Evolutionary conservation across 2,888 invertebrate species (phyloP).

Genomic region (Harpalus rubripes): DNA sequence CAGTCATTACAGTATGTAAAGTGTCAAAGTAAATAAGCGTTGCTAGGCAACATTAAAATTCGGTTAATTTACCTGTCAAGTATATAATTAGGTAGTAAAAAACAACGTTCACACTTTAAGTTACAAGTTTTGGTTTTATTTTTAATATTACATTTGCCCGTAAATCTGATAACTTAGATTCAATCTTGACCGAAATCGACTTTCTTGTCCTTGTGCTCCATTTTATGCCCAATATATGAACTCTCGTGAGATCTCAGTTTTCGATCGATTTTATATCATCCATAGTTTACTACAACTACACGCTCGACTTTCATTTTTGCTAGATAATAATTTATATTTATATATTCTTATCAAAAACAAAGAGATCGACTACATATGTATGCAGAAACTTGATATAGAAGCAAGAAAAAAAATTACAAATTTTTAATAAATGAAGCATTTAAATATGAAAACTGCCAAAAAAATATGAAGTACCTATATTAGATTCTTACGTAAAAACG

Average conservation of each 20-base stretch:
- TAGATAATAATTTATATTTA: not conserved
- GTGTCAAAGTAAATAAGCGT: too few species aligned
- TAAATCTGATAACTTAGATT: not conserved
- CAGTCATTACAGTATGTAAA: too few species aligned
- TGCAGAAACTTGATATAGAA: not conserved
- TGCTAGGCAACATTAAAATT: too few species aligned
- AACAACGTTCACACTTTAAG: not conserved
- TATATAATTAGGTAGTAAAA: too few species aligned
- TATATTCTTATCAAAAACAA: not conserved
- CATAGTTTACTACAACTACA: not conserved
- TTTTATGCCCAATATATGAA: not conserved
- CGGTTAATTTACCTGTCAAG: too few species aligned
- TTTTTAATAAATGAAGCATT: too few species aligned
- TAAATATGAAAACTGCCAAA: too few species aligned
- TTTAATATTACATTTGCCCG: not conserved
- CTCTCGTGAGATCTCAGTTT: not conserved
- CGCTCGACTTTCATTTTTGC: not conserved
- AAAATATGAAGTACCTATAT: too few species aligned
- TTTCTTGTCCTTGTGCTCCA: conserved; percentile 1
- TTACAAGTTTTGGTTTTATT: not conserved
- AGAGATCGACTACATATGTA: too few species aligned
- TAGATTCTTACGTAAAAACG: too few species aligned
- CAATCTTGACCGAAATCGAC: conserved; percentile 1
- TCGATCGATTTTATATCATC: not conserved
- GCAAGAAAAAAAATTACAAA: too few species aligned